Base-by-base conservation (phyloP, 2,888 invertebrate species). In the Platycheirus rosarum region DNA sequence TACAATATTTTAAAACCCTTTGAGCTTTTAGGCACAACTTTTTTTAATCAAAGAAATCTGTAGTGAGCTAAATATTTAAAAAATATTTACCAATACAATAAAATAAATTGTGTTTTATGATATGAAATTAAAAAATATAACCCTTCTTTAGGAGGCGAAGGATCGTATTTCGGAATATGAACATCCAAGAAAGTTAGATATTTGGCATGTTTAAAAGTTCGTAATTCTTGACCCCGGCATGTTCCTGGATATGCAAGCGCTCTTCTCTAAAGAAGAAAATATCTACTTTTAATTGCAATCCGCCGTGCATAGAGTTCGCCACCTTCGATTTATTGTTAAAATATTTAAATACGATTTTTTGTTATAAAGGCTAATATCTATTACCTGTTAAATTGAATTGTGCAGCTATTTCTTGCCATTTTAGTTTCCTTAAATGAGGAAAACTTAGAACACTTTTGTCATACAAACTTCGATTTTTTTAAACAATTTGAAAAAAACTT, bases 271-370 rank as follows among this genome's bases (percentile, higher is more conserved):
- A 32, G n/a, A 8, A 44, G 44, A 32, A 18, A n/a, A 29, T 60
- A 60, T 44, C 16, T 42, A 3, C 44, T 29, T 44, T 26, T 60
- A 4, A 60, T 29, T 8, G 29, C 6, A n/a, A 2, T 60, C 44
- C 44, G 44, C 3, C 44, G 14, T 8, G 29, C 18, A 32, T 26
- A n/a, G n/a, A n/a, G n/a, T 29, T n/a, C 11, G 6, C 16, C 7
- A 60, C 29, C 60, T 60, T n/a, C 1, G 0, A 37, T 13, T 13
- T 0, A 32, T 14, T 14, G 9, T 2, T 14, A 0, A 6, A 29
- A 49, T 1, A 6, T 51, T 9, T 3, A 14, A 14, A 9, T 1
- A 8, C 0, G 8, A 5, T 16, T 16, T 11, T 29, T 49, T 7
- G 13, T 29, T 26, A 3, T 26, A 23, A 3, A 29, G 4, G 1